These are phyloP conservation scores for Enteromius afrohamiltoni DNA, from an alignment of 2,797 vertebrate genomes.

Conservation along the genomic window DNA sequence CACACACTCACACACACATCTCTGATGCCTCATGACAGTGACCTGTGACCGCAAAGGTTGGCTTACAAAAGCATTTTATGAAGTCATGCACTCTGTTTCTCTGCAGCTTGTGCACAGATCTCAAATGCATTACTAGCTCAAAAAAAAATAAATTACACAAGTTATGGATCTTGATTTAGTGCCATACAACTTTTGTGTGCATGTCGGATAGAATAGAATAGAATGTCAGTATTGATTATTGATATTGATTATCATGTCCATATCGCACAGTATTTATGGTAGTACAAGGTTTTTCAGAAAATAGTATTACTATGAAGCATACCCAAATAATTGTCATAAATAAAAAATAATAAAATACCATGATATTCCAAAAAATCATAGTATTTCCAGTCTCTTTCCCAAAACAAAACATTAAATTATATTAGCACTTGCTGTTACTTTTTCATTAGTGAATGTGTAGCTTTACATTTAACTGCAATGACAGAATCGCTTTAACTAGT, in stretches of 20 bases:
- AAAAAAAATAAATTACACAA: background rate
- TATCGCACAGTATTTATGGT: background rate
- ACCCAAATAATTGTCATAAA: no score
- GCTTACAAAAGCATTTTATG: background rate
- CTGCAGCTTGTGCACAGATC: background rate
- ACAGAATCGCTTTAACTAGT: background rate
- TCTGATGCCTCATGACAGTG: slow-evolving; percentile 17
- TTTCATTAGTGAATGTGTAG: background rate
- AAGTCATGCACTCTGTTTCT: background rate
- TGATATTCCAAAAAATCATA: background rate
- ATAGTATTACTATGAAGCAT: background rate
- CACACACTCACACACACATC: slow-evolving; percentile 15
- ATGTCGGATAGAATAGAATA: no score
- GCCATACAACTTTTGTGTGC: no score
- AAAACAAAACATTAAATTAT: background rate
- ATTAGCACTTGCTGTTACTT: background rate
- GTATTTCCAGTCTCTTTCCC: background rate
- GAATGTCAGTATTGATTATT: no score
- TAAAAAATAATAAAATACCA: background rate
- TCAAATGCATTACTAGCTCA: background rate
- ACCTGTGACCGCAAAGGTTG: slow-evolving; percentile 5
- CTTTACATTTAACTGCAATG: background rate
- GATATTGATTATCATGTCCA: background rate
- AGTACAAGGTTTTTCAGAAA: no score
- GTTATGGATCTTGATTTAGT: background rate